Base-by-base conservation (phyloP, 2,888 invertebrate species). In the Schizotus pectinicornis region DNA sequence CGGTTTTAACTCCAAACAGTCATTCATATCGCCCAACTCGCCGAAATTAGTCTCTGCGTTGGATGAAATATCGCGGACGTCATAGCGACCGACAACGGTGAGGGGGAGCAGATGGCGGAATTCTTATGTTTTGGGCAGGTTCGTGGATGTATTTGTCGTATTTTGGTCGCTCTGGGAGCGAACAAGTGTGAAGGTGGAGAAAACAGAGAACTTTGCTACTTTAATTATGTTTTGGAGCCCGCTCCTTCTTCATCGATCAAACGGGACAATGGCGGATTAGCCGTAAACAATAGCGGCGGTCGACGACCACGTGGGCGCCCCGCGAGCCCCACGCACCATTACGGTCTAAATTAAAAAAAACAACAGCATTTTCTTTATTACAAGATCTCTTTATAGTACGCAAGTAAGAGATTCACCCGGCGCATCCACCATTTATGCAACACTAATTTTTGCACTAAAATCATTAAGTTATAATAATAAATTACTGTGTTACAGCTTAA, bases 241-340 rank as follows among this genome's bases (percentile, higher is more conserved):
- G 42, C 42, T 51, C 51, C 43, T 51, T 43, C 35, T 51, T 13
- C 42, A 51, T 51, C 51, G 51, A 51, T 51, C 51, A 51, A 50
- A 50, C 42, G 34, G 35, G 22, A 42, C 36, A 35, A 22, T 22
- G 22, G 22, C 22, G 22, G 51, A 51, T 51, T 51, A 35, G 35
- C 33, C 22, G 42, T 42, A 51, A 36, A 43, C 43, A 32, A 8
- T 36, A 43, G 36, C 43, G 51, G 43, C 5, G 2, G 22, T 22
- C 22, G n/a, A 22, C 22, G 22, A 22, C 22, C 22, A 22, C 22
- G 22, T 22, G 22, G 22, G 22, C 22, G 22, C 22, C n/a, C n/a
- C n/a, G n/a, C n/a, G n/a, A n/a, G n/a, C n/a, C n/a, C n/a, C n/a
- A n/a, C n/a, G n/a, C n/a, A n/a, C n/a, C n/a, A n/a, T n/a, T n/a